Base-by-base conservation (phyloP, 1,140 invertebrate genomes). In the Amphibalanus amphitrite region DNA sequence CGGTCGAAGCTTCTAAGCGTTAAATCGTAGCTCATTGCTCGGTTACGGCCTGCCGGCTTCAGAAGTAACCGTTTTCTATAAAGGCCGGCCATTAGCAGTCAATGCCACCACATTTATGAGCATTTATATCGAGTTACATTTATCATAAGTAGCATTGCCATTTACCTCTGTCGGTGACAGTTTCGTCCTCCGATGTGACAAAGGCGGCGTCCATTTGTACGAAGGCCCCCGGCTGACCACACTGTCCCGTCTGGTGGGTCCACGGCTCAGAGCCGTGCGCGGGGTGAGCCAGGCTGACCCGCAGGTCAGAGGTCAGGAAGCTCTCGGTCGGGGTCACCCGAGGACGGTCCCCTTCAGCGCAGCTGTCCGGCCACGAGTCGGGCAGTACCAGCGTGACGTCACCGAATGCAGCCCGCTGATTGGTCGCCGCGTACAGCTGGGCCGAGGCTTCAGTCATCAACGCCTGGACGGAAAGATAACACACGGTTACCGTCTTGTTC, bases 171-270 rank as follows among this genome's bases (percentile, higher is more conserved):
- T 71, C 59, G 23, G 69, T 30, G 6, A 75, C 75, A 28, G 72
- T 69, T 59, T 73, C 75, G 26, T 70, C 72, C 28, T 70, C 70
- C 28, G 47, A 72, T 23, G 75, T 74, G 38, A 81, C 76, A 73
- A 79, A 81, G 28, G 78, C 74, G 29, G 82, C 82, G 69, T 82
- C 81, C 6, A 86, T 69, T 74, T 82, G 84, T 25, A 87, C 84
- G 74, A 85, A 84, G 77, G 86, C 84, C 1, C 86, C 86, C 4
- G 79, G 78, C 73, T 82, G 78, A 8, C 84, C 85, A 73, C 86
- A 87, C 0, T 84, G 83, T 15, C 80, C 74, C 15, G 83, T 82
- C 77, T 87, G 86, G 74, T 86, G 83, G 0, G 85, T 86, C 82
- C 82, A 87, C 8, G 81, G 78, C 1, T 75, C 73, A 70, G 83